Evolutionary conservation across 2,113 vertebrate genomes (phyloP), one percentile per base, ranked within the genome.

Genomic region (Bolborhynchus lineola): DNA sequence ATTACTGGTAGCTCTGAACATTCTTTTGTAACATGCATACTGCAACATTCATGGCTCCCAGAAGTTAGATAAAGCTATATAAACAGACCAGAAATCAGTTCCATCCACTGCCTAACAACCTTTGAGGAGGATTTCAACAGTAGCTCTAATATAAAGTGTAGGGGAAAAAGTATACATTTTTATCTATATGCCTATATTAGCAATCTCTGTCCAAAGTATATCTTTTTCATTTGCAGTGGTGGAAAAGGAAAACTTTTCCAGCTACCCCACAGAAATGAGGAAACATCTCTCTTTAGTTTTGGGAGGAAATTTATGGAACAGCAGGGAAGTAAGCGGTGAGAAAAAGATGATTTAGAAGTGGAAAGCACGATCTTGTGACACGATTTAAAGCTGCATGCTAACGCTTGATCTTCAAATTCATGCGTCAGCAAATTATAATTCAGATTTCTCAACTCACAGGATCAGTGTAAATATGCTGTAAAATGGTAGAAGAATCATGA

Each of bases 221-320:
- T 13, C 10, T 88, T 88, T 67, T 83, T 50, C 39, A 59, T 85
- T 87, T 47, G 60, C 33, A 84, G 23, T 11, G 10, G 13, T 29
- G 7, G 11, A 63, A 80, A 95, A 95, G 52, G 2, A 35, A n/a
- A 94, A 93, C 64, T 88, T 92, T 71, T 52, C 42, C n/a, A 62
- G 87, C 76, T 33, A 87, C n/a, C n/a, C n/a, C 41, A 82, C 20
- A 91, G 52, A 62, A 85, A 25, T 33, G 5, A 3, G 71, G 42
- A 82, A 79, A 65, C 10, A 35, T 53, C 16, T 50, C 7, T 20
- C 26, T 76, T 35, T n/a, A 52, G 59, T 52, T 67, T 83, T 33
- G 10, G 11, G 18, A 26, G 5, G 5, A 80, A 93, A 94, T 26
- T 55, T 64, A 55, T 6, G 10, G 11, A 76, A 44, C 37, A 83